phyloP scores from a whole-genome alignment of 1,140 invertebrate species.

The Musca vetustissima region DNA sequence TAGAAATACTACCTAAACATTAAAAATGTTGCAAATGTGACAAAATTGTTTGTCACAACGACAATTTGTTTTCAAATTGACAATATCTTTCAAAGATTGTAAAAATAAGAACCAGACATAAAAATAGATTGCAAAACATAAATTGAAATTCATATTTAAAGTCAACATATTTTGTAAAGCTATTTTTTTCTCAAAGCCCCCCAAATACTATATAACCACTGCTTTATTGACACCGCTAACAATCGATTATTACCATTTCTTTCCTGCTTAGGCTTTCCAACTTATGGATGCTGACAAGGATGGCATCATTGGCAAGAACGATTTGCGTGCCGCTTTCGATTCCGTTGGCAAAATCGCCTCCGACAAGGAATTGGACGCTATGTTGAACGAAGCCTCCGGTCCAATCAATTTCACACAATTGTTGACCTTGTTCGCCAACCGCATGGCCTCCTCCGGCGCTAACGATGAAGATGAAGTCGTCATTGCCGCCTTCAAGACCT shows the following conservation, averaged over 20 bases:
- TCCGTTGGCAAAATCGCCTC: constrained; percentile 86
- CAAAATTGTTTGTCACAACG: no score
- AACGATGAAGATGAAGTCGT: constrained; percentile 93
- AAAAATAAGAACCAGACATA: no score
- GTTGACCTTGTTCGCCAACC: constrained; percentile 86
- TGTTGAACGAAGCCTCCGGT: constrained; percentile 86
- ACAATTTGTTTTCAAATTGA: no score
- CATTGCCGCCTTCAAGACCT: constrained; percentile 92
- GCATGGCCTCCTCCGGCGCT: constrained; percentile 77
- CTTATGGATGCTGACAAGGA: constrained; percentile 99
- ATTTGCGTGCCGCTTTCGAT: constrained; percentile 94
- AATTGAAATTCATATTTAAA: no score
- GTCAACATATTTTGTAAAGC: no score
- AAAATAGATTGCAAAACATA: no score
- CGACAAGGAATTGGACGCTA: constrained; percentile 89
- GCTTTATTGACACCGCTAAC: no score
- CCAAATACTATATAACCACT: no score
- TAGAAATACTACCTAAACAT: no score
- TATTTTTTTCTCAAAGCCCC: no score
- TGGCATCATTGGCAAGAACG: constrained; percentile 94
- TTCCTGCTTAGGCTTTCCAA: constrained; percentile 78
- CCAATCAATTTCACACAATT: constrained; percentile 96
- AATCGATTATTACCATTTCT: background rate
- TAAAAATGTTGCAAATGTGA: no score
- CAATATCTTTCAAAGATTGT: no score